A percentile compares a stretch with the other conserved stretches of the same genome.
Conservation (phyloP, 2,113 vertebrate species). For the Nibea albiflora region DNA sequence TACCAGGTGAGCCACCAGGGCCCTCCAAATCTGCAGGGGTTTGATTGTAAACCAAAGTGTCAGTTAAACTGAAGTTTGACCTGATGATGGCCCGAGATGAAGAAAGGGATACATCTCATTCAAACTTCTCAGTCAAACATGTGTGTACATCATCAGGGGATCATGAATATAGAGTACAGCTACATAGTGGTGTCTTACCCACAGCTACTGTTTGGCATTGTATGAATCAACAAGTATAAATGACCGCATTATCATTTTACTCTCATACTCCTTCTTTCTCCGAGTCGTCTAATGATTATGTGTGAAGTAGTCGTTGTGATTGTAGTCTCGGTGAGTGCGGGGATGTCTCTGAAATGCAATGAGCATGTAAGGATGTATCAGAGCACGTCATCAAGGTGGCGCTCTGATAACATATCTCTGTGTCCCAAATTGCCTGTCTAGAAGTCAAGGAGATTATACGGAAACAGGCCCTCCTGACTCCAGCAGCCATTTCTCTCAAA, state of each 20-base stretch:
- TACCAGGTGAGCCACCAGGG: no score
- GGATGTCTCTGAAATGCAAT: slow-evolving; percentile 23
- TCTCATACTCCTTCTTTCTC: not conserved
- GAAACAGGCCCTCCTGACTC: slow-evolving; percentile 31
- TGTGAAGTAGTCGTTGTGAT: not conserved
- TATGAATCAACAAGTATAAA: not conserved
- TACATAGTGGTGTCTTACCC: not conserved
- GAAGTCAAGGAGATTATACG: slow-evolving; percentile 66
- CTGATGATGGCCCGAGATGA: no score
- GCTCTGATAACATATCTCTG: slow-evolving; percentile 62
- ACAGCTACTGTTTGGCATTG: not conserved
- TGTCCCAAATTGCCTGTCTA: slow-evolving; percentile 70
- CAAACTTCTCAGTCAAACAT: no score
- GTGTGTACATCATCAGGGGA: not conserved
- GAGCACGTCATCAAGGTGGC: slow-evolving; percentile 51
- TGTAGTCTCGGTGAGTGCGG: not conserved
- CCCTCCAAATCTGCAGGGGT: no score
- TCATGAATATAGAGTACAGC: not conserved
- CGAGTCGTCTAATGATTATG: not conserved
- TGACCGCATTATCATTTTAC: not conserved
- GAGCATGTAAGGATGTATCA: slow-evolving; percentile 49
- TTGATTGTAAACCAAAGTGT: not conserved
- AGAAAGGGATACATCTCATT: no score
- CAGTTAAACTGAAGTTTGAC: not conserved
- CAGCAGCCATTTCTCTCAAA: slow-evolving; percentile 46